Evolutionary conservation across 2,113 vertebrate species (phyloP).

Genomic region (Peucedramus taeniatus): DNA sequence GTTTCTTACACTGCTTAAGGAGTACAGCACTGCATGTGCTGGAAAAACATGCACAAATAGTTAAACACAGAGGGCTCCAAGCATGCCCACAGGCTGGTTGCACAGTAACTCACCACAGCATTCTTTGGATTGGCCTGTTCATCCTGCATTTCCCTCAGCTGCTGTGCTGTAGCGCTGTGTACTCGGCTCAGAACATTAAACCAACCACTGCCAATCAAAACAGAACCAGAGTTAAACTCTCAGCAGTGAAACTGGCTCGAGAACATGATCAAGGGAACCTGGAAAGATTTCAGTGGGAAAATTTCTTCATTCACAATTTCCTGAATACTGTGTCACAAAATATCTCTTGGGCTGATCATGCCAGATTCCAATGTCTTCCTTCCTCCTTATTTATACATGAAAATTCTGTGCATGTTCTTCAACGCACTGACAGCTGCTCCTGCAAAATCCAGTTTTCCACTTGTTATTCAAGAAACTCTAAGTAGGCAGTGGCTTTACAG

Average conservation of each 20-base stretch:
- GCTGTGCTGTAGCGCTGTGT: slow-evolving; percentile 83
- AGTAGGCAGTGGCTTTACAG: background rate
- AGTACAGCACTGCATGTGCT: background rate
- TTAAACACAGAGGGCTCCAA: background rate
- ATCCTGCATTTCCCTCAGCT: slow-evolving; percentile 90
- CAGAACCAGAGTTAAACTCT: background rate
- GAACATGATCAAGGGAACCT: background rate
- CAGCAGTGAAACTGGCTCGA: background rate
- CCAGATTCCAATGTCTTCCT: background rate
- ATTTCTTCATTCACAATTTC: slow-evolving; percentile 21
- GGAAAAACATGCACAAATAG: background rate
- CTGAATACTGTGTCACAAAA: background rate
- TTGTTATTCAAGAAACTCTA: background rate
- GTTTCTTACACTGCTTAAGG: background rate
- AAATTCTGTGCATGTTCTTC: background rate
- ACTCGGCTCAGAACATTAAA: slow-evolving; percentile 89
- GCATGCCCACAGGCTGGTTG: background rate
- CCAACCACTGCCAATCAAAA: slow-evolving; percentile 78
- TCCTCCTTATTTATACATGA: background rate
- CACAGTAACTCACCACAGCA: slow-evolving; percentile 83
- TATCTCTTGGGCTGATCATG: background rate
- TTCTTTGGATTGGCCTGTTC: slow-evolving; percentile 95
- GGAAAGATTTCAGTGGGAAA: background rate
- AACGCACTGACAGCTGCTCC: slow-evolving; percentile 16
- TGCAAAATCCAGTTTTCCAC: slow-evolving; percentile 11